Percentiles rank a stretch among this genome's conserved stretches.
These are phyloP conservation scores for Notocelia uddmanniana DNA, from an alignment of 2,888 invertebrate genomes.

Conservation along the genomic window DNA sequence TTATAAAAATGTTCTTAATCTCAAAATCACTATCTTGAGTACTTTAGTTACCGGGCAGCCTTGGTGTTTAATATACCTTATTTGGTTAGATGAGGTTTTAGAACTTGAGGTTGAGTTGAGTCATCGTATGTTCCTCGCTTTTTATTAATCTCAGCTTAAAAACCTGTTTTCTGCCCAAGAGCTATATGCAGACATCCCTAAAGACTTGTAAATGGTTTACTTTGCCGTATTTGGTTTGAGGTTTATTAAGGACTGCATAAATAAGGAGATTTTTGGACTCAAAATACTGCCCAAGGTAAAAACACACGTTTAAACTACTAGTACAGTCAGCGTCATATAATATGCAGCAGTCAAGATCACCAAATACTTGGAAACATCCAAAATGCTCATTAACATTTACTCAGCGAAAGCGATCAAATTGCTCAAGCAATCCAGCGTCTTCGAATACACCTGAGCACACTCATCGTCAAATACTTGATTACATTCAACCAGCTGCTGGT, in stretches of 20 bases:
- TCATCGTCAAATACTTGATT: too few species aligned
- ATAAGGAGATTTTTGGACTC: neutral
- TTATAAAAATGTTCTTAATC: conserved; percentile 8
- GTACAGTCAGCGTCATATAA: too few species aligned
- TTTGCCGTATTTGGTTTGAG: conserved; percentile 19
- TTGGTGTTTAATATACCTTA: conserved; percentile 40
- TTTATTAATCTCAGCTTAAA: conserved; percentile 3
- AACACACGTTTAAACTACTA: neutral
- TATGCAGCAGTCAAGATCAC: too few species aligned
- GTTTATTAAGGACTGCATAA: neutral
- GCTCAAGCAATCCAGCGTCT: too few species aligned
- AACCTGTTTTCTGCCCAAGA: conserved; percentile 26
- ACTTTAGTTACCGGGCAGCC: conserved; percentile 8
- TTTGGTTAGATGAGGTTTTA: conserved; percentile 35
- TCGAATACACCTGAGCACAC: too few species aligned
- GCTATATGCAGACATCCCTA: conserved; percentile 8
- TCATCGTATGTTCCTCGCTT: conserved; percentile 26
- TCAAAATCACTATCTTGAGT: neutral
- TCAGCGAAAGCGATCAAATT: too few species aligned
- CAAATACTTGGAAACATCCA: too few species aligned
- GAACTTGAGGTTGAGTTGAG: conserved; percentile 32
- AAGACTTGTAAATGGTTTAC: conserved; percentile 11
- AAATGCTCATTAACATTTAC: too few species aligned
- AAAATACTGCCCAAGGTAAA: neutral
- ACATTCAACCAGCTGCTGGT: too few species aligned